phyloP scores from a whole-genome alignment of 2,797 vertebrate genomes.

The Takifugu rubripes region DNA sequence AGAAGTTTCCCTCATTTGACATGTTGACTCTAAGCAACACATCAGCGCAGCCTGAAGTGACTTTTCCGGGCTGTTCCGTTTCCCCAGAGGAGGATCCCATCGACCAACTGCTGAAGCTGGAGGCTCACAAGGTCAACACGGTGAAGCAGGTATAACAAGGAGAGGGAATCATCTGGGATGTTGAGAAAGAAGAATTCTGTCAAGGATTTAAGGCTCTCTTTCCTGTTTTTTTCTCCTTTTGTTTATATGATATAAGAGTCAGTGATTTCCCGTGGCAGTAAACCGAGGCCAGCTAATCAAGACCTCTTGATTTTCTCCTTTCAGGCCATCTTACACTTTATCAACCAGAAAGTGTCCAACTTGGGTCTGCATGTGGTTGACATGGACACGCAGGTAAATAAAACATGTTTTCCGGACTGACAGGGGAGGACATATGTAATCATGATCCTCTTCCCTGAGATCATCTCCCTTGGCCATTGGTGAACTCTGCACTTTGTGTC shows the following conservation, averaged over 20 bases:
- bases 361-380: constrained; percentile 84
- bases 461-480: constrained; percentile 1
- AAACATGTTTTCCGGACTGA: background rate
- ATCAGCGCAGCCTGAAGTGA: constrained; percentile 16
- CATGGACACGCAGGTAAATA: constrained; percentile 83
- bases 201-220: too few relatives aligned
- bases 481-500: constrained; percentile 19
- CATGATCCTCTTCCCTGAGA: background rate
- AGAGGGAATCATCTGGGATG: constrained; percentile 12
- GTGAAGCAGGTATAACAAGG: constrained; percentile 83
- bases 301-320: constrained; percentile 5
- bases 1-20: constrained; percentile 35
- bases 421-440: background rate
- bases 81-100: constrained; percentile 78
- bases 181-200: background rate
- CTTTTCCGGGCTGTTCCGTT: constrained; percentile 32
- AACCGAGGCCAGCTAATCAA: background rate
- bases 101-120: constrained; percentile 84
- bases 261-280: too few relatives aligned
- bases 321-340: constrained; percentile 86
- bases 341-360: constrained; percentile 82
- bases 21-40: constrained; percentile 43
- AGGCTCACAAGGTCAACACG: constrained; percentile 81
- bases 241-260: too few relatives aligned
- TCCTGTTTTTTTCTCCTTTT: too few relatives aligned